These are phyloP conservation scores for Alethe castanea DNA, from an alignment of 2,113 vertebrate species.

Conservation along the genomic window DNA sequence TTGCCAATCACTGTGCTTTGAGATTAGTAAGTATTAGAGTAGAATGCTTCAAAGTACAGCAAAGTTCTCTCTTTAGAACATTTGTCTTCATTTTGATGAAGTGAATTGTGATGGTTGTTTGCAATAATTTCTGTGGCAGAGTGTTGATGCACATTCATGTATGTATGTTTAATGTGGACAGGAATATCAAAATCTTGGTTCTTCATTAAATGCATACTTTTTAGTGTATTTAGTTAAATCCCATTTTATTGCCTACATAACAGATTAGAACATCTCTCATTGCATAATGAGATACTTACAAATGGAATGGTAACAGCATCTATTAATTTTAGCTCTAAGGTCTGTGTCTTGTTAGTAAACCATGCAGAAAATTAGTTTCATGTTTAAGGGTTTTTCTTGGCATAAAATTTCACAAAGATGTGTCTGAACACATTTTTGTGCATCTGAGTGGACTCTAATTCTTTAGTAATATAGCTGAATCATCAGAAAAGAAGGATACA, in stretches of 20 bases:
- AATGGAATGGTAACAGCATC: not conserved
- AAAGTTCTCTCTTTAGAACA: not conserved
- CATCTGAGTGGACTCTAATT: not conserved
- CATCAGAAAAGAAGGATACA: conserved; percentile 12
- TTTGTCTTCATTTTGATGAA: not conserved
- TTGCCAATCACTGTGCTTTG: not conserved
- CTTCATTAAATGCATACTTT: not conserved
- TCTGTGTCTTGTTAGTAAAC: not conserved
- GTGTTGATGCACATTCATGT: not conserved
- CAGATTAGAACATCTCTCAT: not conserved
- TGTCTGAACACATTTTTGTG: not conserved
- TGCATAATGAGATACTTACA: not conserved
- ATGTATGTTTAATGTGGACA: not conserved
- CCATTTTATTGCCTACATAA: not conserved
- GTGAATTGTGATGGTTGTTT: not conserved
- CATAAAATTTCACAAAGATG: not conserved
- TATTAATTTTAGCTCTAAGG: not conserved
- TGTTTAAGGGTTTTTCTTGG: not conserved
- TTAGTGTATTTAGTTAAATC: not conserved
- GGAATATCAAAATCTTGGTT: not conserved
- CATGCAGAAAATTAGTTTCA: not conserved
- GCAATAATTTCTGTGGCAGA: not conserved
- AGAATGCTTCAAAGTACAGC: not conserved
- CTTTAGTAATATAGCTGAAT: conserved; percentile 27
- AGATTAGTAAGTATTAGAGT: not conserved